Percentiles rank a stretch among this genome's conserved stretches.
phyloP scores from a whole-genome alignment of 2,113 vertebrate genomes.

The Eclectus roratus region DNA sequence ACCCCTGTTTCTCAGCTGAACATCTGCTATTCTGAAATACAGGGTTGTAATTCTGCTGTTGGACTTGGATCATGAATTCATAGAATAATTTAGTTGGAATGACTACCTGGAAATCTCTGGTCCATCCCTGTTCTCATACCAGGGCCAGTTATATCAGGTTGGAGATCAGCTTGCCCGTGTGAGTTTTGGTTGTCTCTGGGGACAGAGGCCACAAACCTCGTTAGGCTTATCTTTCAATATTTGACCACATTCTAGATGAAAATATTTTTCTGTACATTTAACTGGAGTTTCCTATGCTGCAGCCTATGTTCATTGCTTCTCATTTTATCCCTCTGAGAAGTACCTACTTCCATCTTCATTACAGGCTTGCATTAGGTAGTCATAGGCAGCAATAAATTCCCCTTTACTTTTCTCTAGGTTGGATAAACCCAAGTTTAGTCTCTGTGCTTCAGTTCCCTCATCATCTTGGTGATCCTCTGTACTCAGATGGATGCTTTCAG shows the following conservation, averaged over 20 bases:
- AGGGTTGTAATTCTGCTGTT: not conserved
- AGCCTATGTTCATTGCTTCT: not conserved
- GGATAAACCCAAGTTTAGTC: not conserved
- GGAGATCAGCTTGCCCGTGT: not conserved
- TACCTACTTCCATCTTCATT: not conserved
- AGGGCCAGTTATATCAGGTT: not conserved
- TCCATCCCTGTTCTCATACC: not conserved
- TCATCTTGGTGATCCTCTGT: not conserved
- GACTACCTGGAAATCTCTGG: not conserved
- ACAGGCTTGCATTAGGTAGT: not conserved
- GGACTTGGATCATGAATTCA: not conserved
- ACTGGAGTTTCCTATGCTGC: not conserved
- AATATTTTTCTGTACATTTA: not conserved
- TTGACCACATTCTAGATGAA: not conserved
- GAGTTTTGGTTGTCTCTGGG: not conserved
- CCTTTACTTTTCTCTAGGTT: not conserved
- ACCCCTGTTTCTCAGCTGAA: not conserved
- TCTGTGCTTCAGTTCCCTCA: not conserved
- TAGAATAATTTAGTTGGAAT: too few species aligned
- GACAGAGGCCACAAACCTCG: not conserved
- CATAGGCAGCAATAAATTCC: not conserved
- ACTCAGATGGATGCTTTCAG: not conserved
- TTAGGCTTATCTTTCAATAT: not conserved
- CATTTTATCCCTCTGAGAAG: not conserved
- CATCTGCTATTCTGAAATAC: not conserved